Evolutionary conservation across 2,797 vertebrate genomes (phyloP), one percentile per base, ranked within the genome.

Genomic region (Protosalanx chinensis): DNA sequence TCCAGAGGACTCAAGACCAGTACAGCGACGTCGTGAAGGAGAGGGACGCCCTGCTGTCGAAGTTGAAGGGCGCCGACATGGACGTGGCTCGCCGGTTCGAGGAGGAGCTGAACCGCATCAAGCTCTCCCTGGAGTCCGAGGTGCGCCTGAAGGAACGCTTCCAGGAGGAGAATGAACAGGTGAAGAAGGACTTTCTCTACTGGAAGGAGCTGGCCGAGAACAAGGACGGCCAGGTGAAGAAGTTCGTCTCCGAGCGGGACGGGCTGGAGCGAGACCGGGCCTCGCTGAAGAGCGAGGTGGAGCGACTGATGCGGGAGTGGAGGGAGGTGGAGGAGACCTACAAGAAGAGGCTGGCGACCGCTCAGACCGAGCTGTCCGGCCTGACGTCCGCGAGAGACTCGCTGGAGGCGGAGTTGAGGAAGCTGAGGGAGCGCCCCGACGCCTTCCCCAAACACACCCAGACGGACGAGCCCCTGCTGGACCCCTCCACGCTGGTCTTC

Each of bases 201-300:
- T 98, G 95, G 95, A 98, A 96, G 82, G 93, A 89, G 23, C 95
- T 96, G 41, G 92, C 85, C 67, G 94, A 95, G 0, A 90, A 88
- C 76, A 96, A 96, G 66, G 94, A 97, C 56, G 90, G 89, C 46
- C 79, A 91, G 5, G 87, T 96, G 12, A 90, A 89, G 72, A 92
- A 95, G 80, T 88, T 87, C 30, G 91, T 94, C 27, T 88, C 88
- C 0, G 94, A 95, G 51, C 92, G 91, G 69, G 94, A 95, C 18
- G 91, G 88, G 72, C 85, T 94, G 0, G 95, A 96, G 79, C 88
- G 90, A 53, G 96, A 98, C 76, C 95, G 91, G 81, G 92, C 79
- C 67, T 78, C 79, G 4, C 79, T 96, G 41, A 91, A 91, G 76
- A 90, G 80, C 62, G 96, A 98, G 85, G 92, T 95, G 3, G 94